phyloP scores from a whole-genome alignment of 2,797 vertebrate genomes.

The Dermochelys coriacea region DNA sequence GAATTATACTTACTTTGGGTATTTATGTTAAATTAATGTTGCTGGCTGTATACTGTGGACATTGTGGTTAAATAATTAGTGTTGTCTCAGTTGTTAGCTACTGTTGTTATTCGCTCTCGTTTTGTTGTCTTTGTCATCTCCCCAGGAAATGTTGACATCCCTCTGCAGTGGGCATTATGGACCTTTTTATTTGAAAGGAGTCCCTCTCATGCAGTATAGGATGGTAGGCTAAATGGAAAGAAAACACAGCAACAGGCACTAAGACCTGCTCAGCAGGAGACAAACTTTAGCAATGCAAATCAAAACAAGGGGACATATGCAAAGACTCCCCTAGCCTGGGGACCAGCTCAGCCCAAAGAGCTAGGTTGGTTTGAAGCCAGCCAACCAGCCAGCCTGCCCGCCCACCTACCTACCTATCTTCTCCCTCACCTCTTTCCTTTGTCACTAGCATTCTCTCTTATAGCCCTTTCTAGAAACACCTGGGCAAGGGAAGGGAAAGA shows the following conservation, averaged over 20 bases:
- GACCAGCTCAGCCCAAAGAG: neutral
- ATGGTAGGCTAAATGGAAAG: neutral
- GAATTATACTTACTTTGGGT: neutral
- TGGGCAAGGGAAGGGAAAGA: neutral
- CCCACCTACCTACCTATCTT: neutral
- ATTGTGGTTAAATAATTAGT: slow-evolving; percentile 33
- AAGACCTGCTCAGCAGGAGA: neutral
- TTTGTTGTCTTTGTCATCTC: neutral
- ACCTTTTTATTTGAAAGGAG: neutral
- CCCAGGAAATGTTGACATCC: neutral
- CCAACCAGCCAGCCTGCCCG: neutral
- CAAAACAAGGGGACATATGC: neutral
- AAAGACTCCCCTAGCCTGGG: neutral
- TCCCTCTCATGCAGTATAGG: neutral
- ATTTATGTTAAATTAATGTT: slow-evolving; percentile 14
- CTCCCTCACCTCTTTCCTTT: neutral
- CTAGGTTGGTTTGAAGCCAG: neutral
- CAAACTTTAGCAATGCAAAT: neutral
- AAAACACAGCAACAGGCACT: neutral
- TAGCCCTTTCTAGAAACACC: neutral
- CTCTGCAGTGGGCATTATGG: neutral
- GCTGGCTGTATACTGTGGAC: neutral
- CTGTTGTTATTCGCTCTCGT: neutral
- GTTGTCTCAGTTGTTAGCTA: neutral
- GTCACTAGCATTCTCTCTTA: neutral